Percentiles rank a stretch among this genome's conserved stretches.
phyloP scores from a whole-genome alignment of 2,797 vertebrate species.

The Thripadectes ignobilis region DNA sequence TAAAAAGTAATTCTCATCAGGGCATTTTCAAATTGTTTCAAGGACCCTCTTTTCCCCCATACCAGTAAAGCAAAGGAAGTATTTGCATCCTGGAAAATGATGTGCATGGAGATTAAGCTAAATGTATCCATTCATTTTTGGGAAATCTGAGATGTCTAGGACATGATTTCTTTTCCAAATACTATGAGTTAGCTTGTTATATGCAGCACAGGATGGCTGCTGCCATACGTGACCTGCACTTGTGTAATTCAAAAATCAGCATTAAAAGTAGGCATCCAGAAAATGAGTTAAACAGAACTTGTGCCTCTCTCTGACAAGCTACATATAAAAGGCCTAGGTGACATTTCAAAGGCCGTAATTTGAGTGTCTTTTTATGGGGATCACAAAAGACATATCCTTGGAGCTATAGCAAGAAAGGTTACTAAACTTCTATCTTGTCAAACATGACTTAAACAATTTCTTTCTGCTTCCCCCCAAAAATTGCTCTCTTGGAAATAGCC shows the following conservation, averaged over 20 bases:
- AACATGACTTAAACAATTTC: not conserved
- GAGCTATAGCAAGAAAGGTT: not conserved
- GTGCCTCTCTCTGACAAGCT: not conserved
- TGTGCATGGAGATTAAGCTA: not conserved
- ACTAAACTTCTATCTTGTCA: not conserved
- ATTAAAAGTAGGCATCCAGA: not conserved
- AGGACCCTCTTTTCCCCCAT: not conserved
- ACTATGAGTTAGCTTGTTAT: not conserved
- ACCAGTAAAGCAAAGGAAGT: not conserved
- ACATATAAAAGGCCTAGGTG: not conserved
- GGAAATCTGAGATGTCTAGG: not conserved
- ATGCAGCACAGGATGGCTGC: not conserved
- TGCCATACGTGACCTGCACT: not conserved
- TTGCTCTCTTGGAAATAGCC: not conserved
- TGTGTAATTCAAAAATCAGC: not conserved
- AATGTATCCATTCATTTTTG: not conserved
- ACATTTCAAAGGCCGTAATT: not conserved
- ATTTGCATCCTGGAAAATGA: not conserved
- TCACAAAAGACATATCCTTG: not conserved
- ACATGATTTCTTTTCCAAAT: constrained; percentile 41
- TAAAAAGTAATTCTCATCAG: not conserved
- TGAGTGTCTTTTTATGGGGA: not conserved
- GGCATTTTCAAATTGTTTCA: not conserved
- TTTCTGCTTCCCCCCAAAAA: not conserved
- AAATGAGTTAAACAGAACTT: constrained; percentile 37